phyloP scores from a whole-genome alignment of 92 coral and sea anemone genomes.

The Porites divaricata region DNA sequence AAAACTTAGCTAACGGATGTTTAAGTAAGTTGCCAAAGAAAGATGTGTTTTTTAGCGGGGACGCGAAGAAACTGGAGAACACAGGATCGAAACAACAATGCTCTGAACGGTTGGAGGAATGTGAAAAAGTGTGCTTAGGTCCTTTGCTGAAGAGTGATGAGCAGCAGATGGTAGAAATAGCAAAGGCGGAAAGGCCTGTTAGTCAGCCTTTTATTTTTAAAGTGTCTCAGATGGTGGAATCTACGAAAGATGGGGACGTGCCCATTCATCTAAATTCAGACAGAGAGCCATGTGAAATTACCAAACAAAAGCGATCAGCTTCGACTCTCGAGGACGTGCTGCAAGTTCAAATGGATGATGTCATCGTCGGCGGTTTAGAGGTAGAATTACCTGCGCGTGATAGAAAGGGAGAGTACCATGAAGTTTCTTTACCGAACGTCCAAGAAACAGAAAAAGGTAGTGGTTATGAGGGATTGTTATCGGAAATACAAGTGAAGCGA shows the following conservation, averaged over 20 bases:
- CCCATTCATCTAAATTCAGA: background rate
- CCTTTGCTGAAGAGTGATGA: too few relatives aligned
- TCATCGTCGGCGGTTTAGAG: background rate
- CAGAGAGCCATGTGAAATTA: too few relatives aligned
- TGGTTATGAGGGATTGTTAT: background rate
- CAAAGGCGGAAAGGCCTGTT: background rate
- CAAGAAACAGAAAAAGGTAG: background rate
- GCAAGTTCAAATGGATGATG: background rate
- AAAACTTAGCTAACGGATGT: background rate
- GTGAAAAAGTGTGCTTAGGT: background rate
- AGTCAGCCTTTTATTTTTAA: background rate
- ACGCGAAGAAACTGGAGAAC: background rate
- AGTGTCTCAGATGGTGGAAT: background rate
- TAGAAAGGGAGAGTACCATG: background rate
- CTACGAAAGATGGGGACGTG: background rate
- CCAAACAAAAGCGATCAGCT: background rate
- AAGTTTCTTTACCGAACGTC: background rate
- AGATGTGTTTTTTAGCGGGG: background rate
- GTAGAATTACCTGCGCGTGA: background rate
- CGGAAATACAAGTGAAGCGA: background rate
- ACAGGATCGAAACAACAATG: background rate
- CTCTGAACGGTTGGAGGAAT: background rate
- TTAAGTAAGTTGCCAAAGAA: background rate
- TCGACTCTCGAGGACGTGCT: background rate
- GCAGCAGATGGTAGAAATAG: background rate